Conservation (phyloP, 2,113 vertebrate genomes). For the Casuarius casuarius region DNA sequence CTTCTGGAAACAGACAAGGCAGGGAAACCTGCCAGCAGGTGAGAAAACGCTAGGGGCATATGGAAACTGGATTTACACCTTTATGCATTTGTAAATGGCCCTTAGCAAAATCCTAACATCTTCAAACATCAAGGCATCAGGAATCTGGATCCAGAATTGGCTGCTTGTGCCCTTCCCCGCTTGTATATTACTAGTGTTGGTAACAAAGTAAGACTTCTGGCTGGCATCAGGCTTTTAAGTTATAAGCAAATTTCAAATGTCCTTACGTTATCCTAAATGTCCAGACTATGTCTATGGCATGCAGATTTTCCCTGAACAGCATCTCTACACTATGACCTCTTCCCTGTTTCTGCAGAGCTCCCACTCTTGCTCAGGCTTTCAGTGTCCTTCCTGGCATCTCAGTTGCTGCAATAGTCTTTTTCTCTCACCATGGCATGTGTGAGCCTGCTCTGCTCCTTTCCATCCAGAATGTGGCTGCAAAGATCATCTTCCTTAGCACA, state of each 20-base stretch:
- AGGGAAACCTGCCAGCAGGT: neutral
- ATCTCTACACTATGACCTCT: rapidly evolving
- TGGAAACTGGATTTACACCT: neutral
- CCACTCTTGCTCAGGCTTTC: rapidly evolving
- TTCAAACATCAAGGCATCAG: no score
- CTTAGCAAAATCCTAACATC: neutral
- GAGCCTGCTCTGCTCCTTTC: rapidly evolving
- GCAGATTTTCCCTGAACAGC: rapidly evolving
- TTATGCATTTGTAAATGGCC: neutral
- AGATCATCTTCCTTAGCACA: rapidly evolving
- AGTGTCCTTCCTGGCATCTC: rapidly evolving
- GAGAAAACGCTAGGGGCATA: neutral
- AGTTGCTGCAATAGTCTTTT: rapidly evolving
- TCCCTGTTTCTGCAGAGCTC: rapidly evolving
- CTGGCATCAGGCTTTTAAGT: neutral
- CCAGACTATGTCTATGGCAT: rapidly evolving
- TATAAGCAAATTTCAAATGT: rapidly evolving
- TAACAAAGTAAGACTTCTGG: rapidly evolving
- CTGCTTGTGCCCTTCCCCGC: no score
- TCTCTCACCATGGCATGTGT: rapidly evolving
- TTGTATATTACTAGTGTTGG: neutral
- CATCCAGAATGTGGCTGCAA: rapidly evolving
- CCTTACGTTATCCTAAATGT: rapidly evolving
- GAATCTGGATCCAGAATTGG: neutral
- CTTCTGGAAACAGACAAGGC: neutral